phyloP scores from a whole-genome alignment of 2,113 vertebrate species.

The Phyllostomus discolor region DNA sequence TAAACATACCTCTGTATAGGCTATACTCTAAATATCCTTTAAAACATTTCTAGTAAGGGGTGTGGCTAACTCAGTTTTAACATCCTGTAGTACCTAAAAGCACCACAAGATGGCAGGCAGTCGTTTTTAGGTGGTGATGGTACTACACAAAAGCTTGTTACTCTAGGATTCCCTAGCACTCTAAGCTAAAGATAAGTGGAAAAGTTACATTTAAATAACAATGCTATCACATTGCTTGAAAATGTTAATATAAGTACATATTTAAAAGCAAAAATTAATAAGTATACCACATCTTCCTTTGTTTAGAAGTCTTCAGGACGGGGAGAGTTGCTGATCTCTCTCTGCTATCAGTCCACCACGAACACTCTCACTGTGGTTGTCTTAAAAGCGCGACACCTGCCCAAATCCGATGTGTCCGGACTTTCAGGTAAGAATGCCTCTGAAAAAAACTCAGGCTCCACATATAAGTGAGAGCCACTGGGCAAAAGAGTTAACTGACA shows the following conservation, averaged over 20 bases:
- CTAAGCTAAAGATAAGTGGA: background rate
- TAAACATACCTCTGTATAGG: background rate
- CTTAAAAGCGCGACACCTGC: constrained; percentile 96
- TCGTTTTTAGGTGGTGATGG: background rate
- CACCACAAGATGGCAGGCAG: constrained; percentile 67
- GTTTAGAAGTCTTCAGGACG: constrained; percentile 91
- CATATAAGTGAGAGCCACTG: background rate
- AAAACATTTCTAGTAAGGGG: constrained; percentile 35
- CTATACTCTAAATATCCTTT: background rate
- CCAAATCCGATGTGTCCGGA: constrained; percentile 89
- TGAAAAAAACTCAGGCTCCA: background rate
- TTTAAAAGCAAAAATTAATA: background rate
- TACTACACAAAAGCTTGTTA: background rate
- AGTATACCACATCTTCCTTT: constrained; percentile 30
- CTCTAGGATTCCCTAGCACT: background rate
- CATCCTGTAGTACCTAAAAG: background rate
- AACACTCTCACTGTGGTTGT: constrained; percentile 97
- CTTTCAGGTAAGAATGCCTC: constrained; percentile 86
- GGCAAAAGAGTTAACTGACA: background rate
- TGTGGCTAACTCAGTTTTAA: constrained; percentile 52
- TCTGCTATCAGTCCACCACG: constrained; percentile 97
- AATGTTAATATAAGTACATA: background rate
- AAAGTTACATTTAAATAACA: background rate
- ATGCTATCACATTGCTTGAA: background rate
- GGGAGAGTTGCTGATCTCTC: constrained; percentile 94